Percentiles rank a stretch among this genome's conserved stretches.
Conservation (phyloP, 2,113 vertebrate species). For the Parus major region DNA sequence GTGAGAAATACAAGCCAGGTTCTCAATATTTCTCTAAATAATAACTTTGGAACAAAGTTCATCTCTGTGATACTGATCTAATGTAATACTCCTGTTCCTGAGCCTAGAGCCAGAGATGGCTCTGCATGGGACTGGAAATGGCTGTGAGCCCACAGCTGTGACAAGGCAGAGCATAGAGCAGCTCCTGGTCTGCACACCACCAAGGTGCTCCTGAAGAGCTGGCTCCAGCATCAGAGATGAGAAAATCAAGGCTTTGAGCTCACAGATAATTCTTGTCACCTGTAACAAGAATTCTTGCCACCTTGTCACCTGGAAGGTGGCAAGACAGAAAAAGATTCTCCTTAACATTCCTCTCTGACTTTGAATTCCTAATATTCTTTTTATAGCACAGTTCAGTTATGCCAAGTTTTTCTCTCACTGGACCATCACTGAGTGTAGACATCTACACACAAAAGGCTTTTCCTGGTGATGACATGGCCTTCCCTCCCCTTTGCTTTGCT, state of each 20-base stretch:
- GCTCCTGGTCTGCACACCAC: not conserved
- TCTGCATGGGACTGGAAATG: not conserved
- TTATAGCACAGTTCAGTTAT: not conserved
- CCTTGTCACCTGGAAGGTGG: not conserved
- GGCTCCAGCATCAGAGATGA: not conserved
- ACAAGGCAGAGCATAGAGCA: not conserved
- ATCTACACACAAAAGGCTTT: not conserved
- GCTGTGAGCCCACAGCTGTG: not conserved
- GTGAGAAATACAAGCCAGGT: not conserved
- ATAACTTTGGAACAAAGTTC: not conserved
- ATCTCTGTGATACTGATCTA: not conserved
- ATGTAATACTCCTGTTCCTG: not conserved
- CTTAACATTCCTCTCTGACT: not conserved
- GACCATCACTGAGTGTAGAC: not conserved
- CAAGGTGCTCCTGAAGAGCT: not conserved
- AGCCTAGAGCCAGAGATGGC: not conserved
- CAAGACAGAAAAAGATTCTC: not conserved
- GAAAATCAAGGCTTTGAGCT: not conserved
- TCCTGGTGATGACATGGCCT: not conserved
- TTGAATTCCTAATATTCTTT: not conserved
- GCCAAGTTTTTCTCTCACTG: not conserved
- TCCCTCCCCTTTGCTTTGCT: not conserved
- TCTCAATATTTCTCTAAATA: not conserved
- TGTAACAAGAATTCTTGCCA: not conserved
- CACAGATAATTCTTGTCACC: not conserved